These are phyloP conservation scores for Amphiduros pacificus DNA, from an alignment of 2,888 invertebrate genomes.

Conservation along the genomic window DNA sequence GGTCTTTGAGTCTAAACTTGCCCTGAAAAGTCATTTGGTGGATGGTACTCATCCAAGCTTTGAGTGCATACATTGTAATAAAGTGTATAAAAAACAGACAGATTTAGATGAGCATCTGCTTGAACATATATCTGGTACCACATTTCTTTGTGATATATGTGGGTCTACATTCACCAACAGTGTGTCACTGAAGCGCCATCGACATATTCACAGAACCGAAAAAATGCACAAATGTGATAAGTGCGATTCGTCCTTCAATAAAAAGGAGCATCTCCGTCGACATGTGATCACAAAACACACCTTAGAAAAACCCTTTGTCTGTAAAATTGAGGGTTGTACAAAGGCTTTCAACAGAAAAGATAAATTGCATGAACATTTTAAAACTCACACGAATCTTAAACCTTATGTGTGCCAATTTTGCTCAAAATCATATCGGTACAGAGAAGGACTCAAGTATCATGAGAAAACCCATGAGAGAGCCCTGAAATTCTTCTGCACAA, in stretches of 20 bases:
- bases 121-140: neutral
- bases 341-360: conserved; percentile 30
- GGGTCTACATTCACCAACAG: conserved; percentile 21
- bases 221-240: conserved; percentile 14
- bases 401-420: conserved; percentile 26
- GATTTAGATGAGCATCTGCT: conserved; percentile 8
- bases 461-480: conserved; percentile 22
- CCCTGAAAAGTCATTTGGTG: neutral
- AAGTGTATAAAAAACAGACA: conserved; percentile 2
- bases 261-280: conserved; percentile 28
- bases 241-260: conserved; percentile 24
- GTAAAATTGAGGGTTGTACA: conserved; percentile 18
- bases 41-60: neutral
- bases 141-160: conserved; percentile 27
- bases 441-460: conserved; percentile 29
- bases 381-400: conserved; percentile 20
- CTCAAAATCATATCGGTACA: conserved; percentile 20
- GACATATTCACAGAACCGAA: neutral
- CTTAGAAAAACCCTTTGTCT: conserved; percentile 21
- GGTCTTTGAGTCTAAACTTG: conserved; percentile 1
- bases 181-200: conserved; percentile 17
- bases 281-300: conserved; percentile 25
- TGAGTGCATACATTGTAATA: conserved; percentile 13
- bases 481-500: conserved; percentile 17
- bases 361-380: conserved; percentile 27